A percentile compares a stretch with the other conserved stretches of the same genome.
These are phyloP conservation scores for Edolisoma coerulescens DNA, from an alignment of 2,113 vertebrate genomes.

Conservation along the genomic window DNA sequence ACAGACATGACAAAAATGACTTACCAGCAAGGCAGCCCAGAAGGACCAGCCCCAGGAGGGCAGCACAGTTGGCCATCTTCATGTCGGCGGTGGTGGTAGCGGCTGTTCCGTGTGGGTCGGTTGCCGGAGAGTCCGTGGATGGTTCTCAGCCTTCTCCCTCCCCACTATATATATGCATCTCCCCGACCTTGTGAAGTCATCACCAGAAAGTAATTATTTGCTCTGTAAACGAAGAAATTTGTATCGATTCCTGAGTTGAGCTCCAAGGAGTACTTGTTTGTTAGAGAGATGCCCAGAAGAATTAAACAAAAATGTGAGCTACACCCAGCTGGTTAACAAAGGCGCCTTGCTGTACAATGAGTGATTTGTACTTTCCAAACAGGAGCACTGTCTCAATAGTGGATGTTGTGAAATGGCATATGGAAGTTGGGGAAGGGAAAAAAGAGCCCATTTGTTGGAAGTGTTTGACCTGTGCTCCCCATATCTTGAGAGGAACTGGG, in stretches of 20 bases:
- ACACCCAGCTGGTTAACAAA: slow-evolving; percentile 54
- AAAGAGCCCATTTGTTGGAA: neutral
- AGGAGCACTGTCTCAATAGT: slow-evolving; percentile 24
- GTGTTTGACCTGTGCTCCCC: neutral
- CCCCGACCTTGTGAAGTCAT: slow-evolving; percentile 1
- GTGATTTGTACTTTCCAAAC: slow-evolving; percentile 38
- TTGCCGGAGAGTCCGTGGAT: neutral
- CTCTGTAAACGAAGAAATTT: slow-evolving; percentile 48
- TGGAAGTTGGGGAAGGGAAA: slow-evolving; percentile 17
- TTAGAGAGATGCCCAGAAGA: slow-evolving; percentile 46
- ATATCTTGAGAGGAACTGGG: fast-evolving
- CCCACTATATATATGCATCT: neutral
- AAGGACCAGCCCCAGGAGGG: slow-evolving; percentile 44
- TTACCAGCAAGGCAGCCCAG: slow-evolving; percentile 37
- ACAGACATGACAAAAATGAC: neutral
- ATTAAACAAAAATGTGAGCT: slow-evolving; percentile 45
- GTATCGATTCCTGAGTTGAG: slow-evolving; percentile 39
- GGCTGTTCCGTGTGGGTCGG: neutral
- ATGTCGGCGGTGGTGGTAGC: neutral
- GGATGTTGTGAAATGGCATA: slow-evolving; percentile 16
- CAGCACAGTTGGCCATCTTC: neutral
- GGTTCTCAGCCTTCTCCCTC: neutral
- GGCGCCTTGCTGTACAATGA: slow-evolving; percentile 32
- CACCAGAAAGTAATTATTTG: slow-evolving; percentile 44
- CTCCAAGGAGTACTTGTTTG: slow-evolving; percentile 32